A percentile compares a stretch with the other conserved stretches of the same genome.
These are phyloP conservation scores for Pipistrellus kuhlii DNA, from an alignment of 2,797 vertebrate species.

Conservation along the genomic window DNA sequence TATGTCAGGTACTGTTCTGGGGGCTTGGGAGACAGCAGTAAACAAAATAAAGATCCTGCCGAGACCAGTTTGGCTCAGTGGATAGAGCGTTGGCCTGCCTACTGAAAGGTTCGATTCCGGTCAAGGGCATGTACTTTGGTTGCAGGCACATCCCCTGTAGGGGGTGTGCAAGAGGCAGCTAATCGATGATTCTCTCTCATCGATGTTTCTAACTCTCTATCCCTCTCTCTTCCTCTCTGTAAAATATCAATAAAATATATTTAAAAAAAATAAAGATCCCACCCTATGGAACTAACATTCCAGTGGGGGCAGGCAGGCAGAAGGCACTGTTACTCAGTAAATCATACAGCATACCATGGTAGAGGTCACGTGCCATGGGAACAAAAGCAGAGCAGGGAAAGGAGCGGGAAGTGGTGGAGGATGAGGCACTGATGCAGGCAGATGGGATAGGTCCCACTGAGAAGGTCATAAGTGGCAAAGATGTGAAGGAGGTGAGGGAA, in stretches of 20 bases:
- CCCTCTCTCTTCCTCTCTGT: too few relatives aligned
- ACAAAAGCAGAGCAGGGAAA: neutral
- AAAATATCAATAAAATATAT: too few relatives aligned
- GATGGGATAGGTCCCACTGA: neutral
- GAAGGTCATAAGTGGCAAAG: neutral
- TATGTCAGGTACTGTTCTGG: neutral
- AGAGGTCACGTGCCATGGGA: neutral
- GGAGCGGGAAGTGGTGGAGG: too few relatives aligned
- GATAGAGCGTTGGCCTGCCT: too few relatives aligned
- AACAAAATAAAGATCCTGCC: neutral
- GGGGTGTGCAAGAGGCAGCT: too few relatives aligned
- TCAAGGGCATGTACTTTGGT: too few relatives aligned
- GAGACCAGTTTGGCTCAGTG: too few relatives aligned
- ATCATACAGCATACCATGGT: neutral
- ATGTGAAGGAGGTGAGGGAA: neutral
- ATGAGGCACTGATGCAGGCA: neutral
- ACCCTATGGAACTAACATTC: neutral
- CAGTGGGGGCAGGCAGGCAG: neutral
- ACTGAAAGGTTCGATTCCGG: too few relatives aligned
- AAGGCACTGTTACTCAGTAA: neutral
- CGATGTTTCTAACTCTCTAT: too few relatives aligned
- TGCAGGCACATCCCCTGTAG: too few relatives aligned
- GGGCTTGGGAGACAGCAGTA: neutral
- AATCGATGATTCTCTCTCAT: too few relatives aligned
- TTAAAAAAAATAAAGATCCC: neutral